A percentile compares a stretch with the other conserved stretches of the same genome.
phyloP scores from a whole-genome alignment of 2,888 invertebrate species.

The Eristalinus sepulchralis region DNA sequence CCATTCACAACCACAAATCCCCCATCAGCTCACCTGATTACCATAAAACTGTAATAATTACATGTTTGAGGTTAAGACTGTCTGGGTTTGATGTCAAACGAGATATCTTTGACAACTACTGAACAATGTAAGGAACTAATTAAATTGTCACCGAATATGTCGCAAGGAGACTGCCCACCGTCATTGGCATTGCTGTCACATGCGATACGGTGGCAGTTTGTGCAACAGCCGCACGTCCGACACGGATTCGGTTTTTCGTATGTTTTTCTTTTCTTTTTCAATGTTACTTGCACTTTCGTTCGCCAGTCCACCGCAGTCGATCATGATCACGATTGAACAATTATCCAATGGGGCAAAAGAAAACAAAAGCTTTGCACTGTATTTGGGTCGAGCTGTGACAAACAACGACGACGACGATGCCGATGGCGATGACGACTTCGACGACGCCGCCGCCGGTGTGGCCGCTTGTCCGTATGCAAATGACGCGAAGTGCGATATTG shows the following conservation, averaged over 20 bases:
- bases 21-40: not conserved
- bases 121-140: not conserved
- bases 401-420: not conserved
- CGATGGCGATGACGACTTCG: not conserved
- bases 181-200: not conserved
- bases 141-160: not conserved
- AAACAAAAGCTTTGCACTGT: not conserved
- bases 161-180: not conserved
- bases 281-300: slow-evolving; percentile 60
- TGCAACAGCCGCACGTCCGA: not conserved
- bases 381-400: not conserved
- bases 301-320: not conserved
- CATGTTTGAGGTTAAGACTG: not conserved
- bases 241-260: not conserved
- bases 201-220: not conserved
- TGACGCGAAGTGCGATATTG: not conserved
- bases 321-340: slow-evolving; percentile 28
- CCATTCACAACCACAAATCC: not conserved
- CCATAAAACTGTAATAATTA: not conserved
- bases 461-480: not conserved
- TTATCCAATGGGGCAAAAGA: slow-evolving; percentile 20
- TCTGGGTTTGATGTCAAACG: not conserved
- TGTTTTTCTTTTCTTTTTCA: slow-evolving; percentile 11
- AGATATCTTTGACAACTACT: not conserved
- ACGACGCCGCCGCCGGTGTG: not conserved